phyloP scores from a whole-genome alignment of 2,113 vertebrate species.

The Phaethon lepturus region DNA sequence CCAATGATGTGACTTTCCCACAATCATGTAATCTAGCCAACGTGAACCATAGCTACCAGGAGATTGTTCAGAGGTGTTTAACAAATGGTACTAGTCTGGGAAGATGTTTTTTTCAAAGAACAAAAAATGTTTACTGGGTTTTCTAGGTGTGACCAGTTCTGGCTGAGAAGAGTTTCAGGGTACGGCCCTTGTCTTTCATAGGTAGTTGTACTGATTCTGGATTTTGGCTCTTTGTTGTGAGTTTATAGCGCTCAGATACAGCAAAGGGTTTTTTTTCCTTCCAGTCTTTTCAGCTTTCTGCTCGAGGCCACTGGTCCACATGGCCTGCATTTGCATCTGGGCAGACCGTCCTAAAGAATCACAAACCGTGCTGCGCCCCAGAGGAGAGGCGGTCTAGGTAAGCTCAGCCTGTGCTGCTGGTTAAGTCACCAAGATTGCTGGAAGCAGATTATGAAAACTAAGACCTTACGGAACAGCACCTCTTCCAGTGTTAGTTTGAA shows the following conservation, averaged over 20 bases:
- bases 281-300: background rate
- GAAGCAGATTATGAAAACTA: background rate
- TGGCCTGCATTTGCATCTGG: slow-evolving; percentile 72
- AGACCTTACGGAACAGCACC: background rate
- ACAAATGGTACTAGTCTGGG: background rate
- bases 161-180: background rate
- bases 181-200: no score
- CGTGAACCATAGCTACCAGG: background rate
- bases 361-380: slow-evolving; percentile 49
- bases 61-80: background rate
- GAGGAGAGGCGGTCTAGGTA: slow-evolving; percentile 45
- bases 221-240: background rate
- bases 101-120: background rate
- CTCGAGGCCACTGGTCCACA: slow-evolving; percentile 54
- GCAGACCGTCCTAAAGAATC: slow-evolving; percentile 57
- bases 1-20: background rate
- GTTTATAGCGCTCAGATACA: background rate
- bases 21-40: background rate
- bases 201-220: background rate
- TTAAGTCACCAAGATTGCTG: background rate
- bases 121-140: background rate
- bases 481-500: background rate
- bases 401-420: background rate
- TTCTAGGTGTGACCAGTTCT: background rate
- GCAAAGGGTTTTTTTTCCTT: background rate